Percentiles rank a stretch among this genome's conserved stretches.
phyloP scores from a whole-genome alignment of 2,113 vertebrate genomes.

The Pyrgilauda ruficollis region DNA sequence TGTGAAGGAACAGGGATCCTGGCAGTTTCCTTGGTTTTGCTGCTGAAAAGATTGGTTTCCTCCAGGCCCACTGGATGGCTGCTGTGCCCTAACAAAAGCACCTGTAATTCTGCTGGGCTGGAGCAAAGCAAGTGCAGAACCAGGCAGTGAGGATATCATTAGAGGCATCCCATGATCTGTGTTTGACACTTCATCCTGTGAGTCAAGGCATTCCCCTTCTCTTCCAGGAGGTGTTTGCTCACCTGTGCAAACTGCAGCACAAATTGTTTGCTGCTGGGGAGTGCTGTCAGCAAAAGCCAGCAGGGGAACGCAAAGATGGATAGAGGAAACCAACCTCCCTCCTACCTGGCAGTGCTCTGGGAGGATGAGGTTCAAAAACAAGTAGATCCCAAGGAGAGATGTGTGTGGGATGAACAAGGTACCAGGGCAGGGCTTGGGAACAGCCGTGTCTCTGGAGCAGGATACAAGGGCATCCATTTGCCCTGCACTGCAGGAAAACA shows the following conservation, averaged over 20 bases:
- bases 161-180: not conserved
- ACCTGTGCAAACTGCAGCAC: too few relatives aligned
- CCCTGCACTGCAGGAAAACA: not conserved
- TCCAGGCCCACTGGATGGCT: fast-evolving
- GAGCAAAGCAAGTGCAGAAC: not conserved
- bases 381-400: not conserved
- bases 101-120: not conserved
- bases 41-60: not conserved
- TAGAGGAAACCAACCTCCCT: not conserved
- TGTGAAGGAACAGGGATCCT: not conserved
- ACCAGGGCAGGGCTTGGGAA: fast-evolving
- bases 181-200: not conserved
- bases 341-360: not conserved
- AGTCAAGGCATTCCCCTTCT: not conserved
- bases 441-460: not conserved
- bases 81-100: not conserved
- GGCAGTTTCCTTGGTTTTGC: not conserved
- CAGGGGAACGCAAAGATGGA: not conserved
- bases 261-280: not conserved
- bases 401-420: fast-evolving
- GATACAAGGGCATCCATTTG: not conserved
- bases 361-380: fast-evolving
- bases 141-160: not conserved
- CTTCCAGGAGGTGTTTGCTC: not conserved
- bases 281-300: not conserved